Evolutionary conservation across 2,797 vertebrate genomes (phyloP).

Genomic region (Spizella passerina): DNA sequence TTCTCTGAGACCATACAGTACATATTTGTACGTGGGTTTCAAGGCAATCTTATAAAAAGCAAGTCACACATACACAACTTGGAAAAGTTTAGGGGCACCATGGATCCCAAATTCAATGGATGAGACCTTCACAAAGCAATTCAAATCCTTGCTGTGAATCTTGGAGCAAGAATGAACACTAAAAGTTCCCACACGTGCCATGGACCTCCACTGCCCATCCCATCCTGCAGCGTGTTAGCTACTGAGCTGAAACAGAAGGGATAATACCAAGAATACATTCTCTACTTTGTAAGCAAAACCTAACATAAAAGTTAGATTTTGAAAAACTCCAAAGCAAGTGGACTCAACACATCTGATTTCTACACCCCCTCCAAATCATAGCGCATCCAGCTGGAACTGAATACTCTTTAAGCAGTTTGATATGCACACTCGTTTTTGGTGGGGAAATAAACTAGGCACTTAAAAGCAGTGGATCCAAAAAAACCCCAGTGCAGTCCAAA

Average conservation of each 20-base stretch:
- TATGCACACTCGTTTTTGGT: not conserved
- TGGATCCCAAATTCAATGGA: not conserved
- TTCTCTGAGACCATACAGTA: not conserved
- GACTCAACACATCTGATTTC: not conserved
- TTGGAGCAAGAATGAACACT: not conserved
- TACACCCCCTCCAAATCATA: not conserved
- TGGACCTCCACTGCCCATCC: not conserved
- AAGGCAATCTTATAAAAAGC: not conserved
- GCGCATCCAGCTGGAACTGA: not conserved
- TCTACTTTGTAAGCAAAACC: not conserved
- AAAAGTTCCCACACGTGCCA: accelerated
- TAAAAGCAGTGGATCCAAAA: not conserved
- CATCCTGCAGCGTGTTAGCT: not conserved
- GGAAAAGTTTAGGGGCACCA: not conserved
- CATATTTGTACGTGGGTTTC: not conserved
- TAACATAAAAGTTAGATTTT: not conserved
- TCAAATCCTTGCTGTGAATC: not conserved
- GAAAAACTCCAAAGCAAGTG: not conserved
- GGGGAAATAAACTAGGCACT: not conserved
- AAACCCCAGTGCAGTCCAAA: not conserved
- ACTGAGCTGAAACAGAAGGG: not conserved
- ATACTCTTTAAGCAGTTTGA: not conserved
- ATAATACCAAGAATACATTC: not conserved
- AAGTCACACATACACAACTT: not conserved
- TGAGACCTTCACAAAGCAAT: not conserved